phyloP scores from a whole-genome alignment of 2,797 vertebrate species.

The Sebastes jordani region DNA sequence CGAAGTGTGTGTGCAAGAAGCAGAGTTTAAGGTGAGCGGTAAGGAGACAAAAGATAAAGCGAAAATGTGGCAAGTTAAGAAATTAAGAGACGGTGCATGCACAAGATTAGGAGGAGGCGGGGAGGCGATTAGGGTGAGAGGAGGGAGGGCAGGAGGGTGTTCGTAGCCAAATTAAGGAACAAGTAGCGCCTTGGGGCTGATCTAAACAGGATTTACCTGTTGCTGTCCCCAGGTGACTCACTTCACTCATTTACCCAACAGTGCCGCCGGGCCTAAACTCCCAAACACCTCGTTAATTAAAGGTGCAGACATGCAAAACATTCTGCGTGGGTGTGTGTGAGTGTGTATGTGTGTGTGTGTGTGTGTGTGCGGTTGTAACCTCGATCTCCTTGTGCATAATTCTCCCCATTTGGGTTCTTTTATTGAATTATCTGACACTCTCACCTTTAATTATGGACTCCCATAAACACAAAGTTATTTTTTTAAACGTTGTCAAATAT shows the following conservation, averaged over 20 bases:
- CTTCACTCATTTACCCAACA: slow-evolving; percentile 61
- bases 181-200: slow-evolving; percentile 65
- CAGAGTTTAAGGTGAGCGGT: not conserved
- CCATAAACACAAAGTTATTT: slow-evolving; percentile 10
- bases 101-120: slow-evolving; percentile 35
- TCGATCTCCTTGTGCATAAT: not conserved
- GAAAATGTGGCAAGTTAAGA: slow-evolving; percentile 5
- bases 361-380: not conserved
- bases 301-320: slow-evolving; percentile 42
- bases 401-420: not conserved
- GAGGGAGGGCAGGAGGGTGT: not conserved
- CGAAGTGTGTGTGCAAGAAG: not conserved
- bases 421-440: slow-evolving; percentile 22
- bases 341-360: not conserved
- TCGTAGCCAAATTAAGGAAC: slow-evolving; percentile 61
- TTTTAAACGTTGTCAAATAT: slow-evolving; percentile 26
- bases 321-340: not conserved
- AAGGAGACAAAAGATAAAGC: not conserved
- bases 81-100: slow-evolving; percentile 31
- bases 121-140: slow-evolving; percentile 56
- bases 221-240: slow-evolving; percentile 64
- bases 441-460: slow-evolving; percentile 32
- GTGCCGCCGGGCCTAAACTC: slow-evolving; percentile 47
- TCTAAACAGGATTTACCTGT: slow-evolving; percentile 81
- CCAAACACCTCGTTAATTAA: slow-evolving; percentile 67